phyloP scores from a whole-genome alignment of 37 sponge, comb jelly and placozoan species.

The Spongilla lacustris region DNA sequence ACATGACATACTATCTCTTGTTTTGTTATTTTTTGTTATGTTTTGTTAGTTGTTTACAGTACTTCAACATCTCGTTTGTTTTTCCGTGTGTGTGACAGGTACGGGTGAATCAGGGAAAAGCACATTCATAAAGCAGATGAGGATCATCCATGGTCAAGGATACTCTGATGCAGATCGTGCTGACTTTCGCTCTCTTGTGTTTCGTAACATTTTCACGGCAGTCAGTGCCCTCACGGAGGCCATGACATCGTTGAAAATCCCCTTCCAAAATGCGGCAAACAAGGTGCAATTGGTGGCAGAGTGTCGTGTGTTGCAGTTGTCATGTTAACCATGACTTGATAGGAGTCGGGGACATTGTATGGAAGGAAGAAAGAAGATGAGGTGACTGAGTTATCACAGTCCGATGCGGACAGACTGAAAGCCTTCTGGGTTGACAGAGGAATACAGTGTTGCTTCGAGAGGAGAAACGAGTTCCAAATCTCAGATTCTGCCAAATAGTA shows the following conservation, averaged over 20 bases:
- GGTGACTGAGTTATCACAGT: constrained; percentile 24
- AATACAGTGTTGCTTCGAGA: constrained; percentile 79
- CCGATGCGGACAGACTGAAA: constrained; percentile 19
- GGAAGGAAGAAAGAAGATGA: constrained; percentile 3
- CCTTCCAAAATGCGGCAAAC: constrained; percentile 25
- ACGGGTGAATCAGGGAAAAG: constrained; percentile 98
- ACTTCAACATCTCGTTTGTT: too few relatives aligned
- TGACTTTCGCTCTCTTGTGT: constrained; percentile 68
- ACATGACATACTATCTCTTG: too few relatives aligned
- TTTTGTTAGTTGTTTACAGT: not conserved
- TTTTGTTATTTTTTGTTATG: not conserved
- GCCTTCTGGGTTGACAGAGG: constrained; percentile 65
- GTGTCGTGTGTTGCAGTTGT: too few relatives aligned
- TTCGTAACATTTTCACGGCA: constrained; percentile 82
- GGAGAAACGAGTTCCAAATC: constrained; percentile 93
- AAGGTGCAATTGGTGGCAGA: not conserved
- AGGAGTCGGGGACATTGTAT: too few relatives aligned
- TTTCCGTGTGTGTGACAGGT: constrained; percentile 38
- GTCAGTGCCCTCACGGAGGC: constrained; percentile 70
- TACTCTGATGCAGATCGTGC: constrained; percentile 82
- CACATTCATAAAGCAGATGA: constrained; percentile 99
- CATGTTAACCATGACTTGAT: too few relatives aligned
- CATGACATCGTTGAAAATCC: constrained; percentile 58
- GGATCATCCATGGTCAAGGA: constrained; percentile 97
- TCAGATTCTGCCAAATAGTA: constrained; percentile 96